These are phyloP conservation scores for Xenopus tropicalis DNA, from an alignment of 2,113 vertebrate species.

Conservation along the genomic window UCB_Xtro_10.0 CM004444.2:119225001-119225500, in stretches of 20 bases:
- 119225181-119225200: neutral
- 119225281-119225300: neutral
- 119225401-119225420: too few species aligned
- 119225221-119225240: neutral
- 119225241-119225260: neutral
- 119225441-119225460: too few species aligned
- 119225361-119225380: too few species aligned
- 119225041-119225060: neutral
- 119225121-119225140: neutral
- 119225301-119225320: too few species aligned
- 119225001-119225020: neutral
- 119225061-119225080: neutral
- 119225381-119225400: too few species aligned
- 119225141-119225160: constrained; percentile 10
- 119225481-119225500: too few species aligned
- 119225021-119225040: neutral
- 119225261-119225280: constrained; percentile 3
- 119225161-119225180: constrained; percentile 10
- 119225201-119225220: neutral
- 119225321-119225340: too few species aligned
- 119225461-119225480: too few species aligned
- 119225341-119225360: too few species aligned
- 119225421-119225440: too few species aligned
- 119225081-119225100: neutral
- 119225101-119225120: neutral